Percentiles rank a stretch among this genome's conserved stretches.
Evolutionary conservation across 2,113 vertebrate genomes (phyloP).

Genomic region (Morone chrysops): DNA sequence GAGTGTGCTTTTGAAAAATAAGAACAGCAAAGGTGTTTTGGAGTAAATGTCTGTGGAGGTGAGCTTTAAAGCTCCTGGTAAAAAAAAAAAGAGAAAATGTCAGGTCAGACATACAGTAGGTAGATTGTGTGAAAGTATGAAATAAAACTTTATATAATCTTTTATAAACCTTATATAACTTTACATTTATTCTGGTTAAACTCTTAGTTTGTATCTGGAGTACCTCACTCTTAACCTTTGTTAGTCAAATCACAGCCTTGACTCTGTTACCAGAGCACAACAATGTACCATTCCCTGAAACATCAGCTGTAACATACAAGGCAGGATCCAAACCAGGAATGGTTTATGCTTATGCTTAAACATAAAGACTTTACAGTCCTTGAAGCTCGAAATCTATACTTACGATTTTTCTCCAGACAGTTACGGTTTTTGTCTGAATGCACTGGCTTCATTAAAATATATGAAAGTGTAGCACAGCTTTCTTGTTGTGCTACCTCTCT

Average conservation of each 20-base stretch:
- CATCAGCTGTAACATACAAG: background rate
- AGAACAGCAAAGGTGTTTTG: background rate
- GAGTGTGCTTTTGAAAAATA: background rate
- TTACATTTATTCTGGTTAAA: background rate
- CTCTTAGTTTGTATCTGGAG: background rate
- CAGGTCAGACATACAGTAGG: background rate
- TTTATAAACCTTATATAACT: background rate
- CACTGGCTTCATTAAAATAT: background rate
- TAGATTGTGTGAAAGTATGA: background rate
- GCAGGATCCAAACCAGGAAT: background rate
- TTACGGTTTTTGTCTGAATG: background rate
- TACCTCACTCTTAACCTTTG: background rate
- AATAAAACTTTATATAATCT: background rate
- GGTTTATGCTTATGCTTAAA: too few relatives aligned
- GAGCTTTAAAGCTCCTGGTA: background rate
- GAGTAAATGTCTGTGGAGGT: background rate
- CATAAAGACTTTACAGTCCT: background rate
- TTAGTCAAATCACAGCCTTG: background rate
- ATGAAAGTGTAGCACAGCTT: background rate
- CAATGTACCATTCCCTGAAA: background rate
- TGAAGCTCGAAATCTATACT: background rate
- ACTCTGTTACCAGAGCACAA: background rate
- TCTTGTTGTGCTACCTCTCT: background rate
- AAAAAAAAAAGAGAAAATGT: background rate
- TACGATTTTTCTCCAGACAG: background rate